A percentile compares a stretch with the other conserved stretches of the same genome.
These are phyloP conservation scores for Schizaphis graminum DNA, from an alignment of 2,888 invertebrate species.

Conservation along the genomic window DNA sequence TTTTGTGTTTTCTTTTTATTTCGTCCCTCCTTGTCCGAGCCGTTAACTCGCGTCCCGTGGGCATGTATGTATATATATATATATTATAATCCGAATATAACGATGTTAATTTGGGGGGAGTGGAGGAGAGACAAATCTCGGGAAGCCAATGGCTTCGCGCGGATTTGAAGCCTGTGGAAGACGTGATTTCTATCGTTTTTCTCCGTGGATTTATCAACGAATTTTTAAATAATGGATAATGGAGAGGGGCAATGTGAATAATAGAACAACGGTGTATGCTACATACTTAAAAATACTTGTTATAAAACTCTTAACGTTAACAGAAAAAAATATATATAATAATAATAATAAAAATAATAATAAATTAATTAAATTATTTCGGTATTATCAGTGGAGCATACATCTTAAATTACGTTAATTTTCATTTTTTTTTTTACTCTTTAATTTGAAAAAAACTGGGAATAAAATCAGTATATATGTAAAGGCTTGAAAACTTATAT, in stretches of 20 bases:
- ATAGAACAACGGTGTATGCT: constrained; percentile 24
- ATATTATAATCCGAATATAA: neutral
- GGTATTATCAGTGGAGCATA: neutral
- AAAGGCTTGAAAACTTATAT: neutral
- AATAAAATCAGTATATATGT: neutral
- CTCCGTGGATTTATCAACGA: neutral
- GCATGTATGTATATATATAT: no score
- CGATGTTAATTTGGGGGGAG: neutral
- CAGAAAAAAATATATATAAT: constrained; percentile 16
- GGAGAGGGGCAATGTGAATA: neutral
- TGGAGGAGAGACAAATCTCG: constrained; percentile 20
- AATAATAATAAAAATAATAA: neutral
- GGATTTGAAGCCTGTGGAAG: constrained; percentile 42
- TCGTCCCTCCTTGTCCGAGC: neutral
- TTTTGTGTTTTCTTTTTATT: neutral
- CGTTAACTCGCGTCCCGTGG: neutral
- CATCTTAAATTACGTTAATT: neutral
- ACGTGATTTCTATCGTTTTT: constrained; percentile 50
- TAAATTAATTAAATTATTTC: neutral
- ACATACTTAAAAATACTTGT: constrained; percentile 20
- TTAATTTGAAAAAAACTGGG: neutral
- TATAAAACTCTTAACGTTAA: constrained; percentile 46
- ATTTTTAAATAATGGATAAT: neutral
- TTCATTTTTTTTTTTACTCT: neutral
- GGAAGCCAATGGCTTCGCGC: neutral